Percentiles rank a stretch among this genome's conserved stretches.
Conservation (phyloP, 92 coral and sea anemone species). For the Porites rus region DNA sequence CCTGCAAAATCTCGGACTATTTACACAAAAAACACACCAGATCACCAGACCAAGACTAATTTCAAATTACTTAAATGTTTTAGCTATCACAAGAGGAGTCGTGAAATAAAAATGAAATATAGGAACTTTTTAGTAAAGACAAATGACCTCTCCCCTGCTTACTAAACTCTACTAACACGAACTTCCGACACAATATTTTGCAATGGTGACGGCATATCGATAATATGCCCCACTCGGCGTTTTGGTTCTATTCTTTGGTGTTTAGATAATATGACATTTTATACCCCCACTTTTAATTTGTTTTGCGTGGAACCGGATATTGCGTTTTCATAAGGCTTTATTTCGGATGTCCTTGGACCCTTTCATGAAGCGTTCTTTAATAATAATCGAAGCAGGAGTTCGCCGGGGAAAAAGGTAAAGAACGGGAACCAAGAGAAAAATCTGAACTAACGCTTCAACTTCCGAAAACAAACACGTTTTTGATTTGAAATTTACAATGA, state of each 20-base stretch:
- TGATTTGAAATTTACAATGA: not conserved
- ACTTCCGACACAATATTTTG: not conserved
- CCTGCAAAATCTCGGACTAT: not conserved
- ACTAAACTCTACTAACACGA: not conserved
- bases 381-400: conserved; percentile 12
- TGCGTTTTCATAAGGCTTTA: not conserved
- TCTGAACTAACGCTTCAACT: not conserved
- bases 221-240: not conserved
- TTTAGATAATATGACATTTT: not conserved
- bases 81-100: not conserved
- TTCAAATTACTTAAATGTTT: not conserved
- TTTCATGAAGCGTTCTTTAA: not conserved
- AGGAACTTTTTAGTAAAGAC: not conserved
- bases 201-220: not conserved
- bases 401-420: conserved; percentile 19
- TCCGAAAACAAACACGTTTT: not conserved
- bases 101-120: not conserved
- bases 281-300: not conserved
- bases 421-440: not conserved
- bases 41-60: not conserved
- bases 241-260: not conserved
- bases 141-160: not conserved
- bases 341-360: not conserved
- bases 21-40: not conserved
- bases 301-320: conserved; percentile 6